These are phyloP conservation scores for Dasyprocta punctata DNA, from an alignment of 2,113 vertebrate species.

Conservation along the genomic window DNA sequence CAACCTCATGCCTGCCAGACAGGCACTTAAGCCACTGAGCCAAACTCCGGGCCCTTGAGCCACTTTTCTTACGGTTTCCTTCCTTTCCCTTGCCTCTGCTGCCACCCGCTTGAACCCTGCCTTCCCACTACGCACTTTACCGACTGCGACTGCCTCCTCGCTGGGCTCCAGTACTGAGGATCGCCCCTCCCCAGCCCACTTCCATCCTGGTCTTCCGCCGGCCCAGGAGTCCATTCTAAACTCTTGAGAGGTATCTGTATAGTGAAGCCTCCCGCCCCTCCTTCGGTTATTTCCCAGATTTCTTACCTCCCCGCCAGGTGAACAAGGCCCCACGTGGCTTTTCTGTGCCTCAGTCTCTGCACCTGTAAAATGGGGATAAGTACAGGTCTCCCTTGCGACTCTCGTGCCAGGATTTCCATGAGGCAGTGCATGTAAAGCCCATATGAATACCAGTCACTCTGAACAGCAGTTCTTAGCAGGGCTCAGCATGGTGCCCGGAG, in stretches of 20 bases:
- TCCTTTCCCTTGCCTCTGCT: conserved; percentile 10
- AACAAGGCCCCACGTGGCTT: not conserved
- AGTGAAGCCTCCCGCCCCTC: not conserved
- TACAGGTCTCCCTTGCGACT: not conserved
- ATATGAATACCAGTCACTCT: not conserved
- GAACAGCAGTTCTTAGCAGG: not conserved
- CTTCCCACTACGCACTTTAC: not conserved
- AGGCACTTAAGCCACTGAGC: no score
- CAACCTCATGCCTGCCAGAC: no score
- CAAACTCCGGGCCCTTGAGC: no score
- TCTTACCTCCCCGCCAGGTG: not conserved
- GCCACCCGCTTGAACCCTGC: not conserved
- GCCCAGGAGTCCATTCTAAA: not conserved
- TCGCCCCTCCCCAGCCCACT: not conserved
- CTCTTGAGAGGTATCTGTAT: not conserved
- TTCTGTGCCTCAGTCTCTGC: conserved; percentile 24
- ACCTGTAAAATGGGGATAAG: not conserved
- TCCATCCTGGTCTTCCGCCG: not conserved
- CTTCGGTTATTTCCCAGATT: not conserved
- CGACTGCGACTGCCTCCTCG: not conserved
- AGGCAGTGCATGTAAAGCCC: not conserved
- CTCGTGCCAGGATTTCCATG: not conserved
- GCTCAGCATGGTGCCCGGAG: not conserved
- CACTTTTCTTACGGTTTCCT: not conserved
- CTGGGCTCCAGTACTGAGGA: not conserved